phyloP scores from a whole-genome alignment of 2,797 vertebrate genomes.

The Rhabdophis nuchalis region DNA sequence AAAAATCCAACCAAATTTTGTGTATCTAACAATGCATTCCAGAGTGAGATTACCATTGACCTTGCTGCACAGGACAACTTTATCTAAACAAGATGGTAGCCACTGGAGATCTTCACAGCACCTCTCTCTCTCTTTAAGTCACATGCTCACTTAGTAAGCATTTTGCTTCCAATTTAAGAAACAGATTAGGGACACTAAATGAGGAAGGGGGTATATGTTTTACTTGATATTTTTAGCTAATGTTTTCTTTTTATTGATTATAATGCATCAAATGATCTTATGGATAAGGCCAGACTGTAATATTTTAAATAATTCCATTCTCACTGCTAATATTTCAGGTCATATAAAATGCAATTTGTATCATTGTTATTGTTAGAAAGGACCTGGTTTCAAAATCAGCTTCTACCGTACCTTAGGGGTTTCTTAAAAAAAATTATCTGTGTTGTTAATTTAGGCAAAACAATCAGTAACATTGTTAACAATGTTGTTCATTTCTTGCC shows the following conservation, averaged over 20 bases:
- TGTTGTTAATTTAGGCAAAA: neutral
- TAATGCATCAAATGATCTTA: neutral
- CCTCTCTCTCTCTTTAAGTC: neutral
- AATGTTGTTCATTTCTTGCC: neutral
- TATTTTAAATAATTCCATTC: neutral
- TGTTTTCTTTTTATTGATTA: neutral
- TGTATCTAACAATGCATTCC: neutral
- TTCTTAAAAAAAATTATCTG: neutral
- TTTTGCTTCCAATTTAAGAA: neutral
- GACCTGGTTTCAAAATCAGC: neutral
- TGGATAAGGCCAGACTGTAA: neutral
- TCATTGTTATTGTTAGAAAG: neutral
- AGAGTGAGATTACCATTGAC: neutral
- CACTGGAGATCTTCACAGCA: neutral
- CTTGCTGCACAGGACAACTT: neutral
- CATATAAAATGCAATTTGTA: neutral
- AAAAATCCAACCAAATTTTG: neutral
- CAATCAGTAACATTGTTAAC: neutral
- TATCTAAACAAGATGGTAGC: neutral
- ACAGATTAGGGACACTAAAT: neutral
- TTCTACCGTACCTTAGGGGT: neutral
- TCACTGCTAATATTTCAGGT: neutral
- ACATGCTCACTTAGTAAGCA: neutral
- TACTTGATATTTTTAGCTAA: neutral
- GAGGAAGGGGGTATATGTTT: neutral